phyloP scores from a whole-genome alignment of 1,140 invertebrate species.

The Rhizoglyphus robini region DNA sequence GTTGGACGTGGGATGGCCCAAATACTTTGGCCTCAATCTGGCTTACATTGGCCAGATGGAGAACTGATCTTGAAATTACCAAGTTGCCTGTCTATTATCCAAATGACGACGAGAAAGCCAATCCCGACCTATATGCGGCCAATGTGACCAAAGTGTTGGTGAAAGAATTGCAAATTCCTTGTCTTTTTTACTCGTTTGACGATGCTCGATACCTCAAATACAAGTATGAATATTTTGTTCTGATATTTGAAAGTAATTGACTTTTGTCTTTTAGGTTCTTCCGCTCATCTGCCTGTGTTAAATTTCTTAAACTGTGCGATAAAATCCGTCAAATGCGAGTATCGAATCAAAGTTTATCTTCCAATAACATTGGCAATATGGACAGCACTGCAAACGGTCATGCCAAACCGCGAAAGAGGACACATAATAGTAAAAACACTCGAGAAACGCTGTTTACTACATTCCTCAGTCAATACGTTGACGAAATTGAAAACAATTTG shows the following conservation, averaged over 20 bases:
- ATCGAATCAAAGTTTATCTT: not conserved
- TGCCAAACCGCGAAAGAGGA: not conserved
- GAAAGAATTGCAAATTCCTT: slow-evolving; percentile 6
- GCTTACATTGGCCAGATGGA: slow-evolving; percentile 13
- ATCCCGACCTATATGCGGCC: slow-evolving; percentile 5
- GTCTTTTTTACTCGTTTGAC: slow-evolving; percentile 17
- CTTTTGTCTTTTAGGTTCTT: not conserved
- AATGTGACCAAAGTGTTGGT: slow-evolving; percentile 8
- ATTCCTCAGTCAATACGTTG: not conserved
- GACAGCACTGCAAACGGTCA: not conserved
- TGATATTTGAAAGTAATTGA: not conserved
- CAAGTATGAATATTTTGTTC: slow-evolving; percentile 11
- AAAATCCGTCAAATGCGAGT: not conserved
- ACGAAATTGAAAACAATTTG: not conserved
- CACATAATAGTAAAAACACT: too few relatives aligned
- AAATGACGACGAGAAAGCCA: slow-evolving; percentile 1
- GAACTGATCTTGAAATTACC: slow-evolving; percentile 8
- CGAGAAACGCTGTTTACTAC: not conserved
- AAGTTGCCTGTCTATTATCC: slow-evolving; percentile 18
- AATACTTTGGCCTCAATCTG: not conserved
- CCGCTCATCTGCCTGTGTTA: slow-evolving; percentile 15
- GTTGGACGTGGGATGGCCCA: slow-evolving; percentile 20
- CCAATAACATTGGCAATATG: not conserved
- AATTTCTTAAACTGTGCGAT: slow-evolving; percentile 19
- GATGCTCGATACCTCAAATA: slow-evolving; percentile 16